Percentiles rank a stretch among this genome's conserved stretches.
These are phyloP conservation scores for Saxidomus purpurata DNA, from an alignment of 1,140 invertebrate genomes.

Conservation along the genomic window DNA sequence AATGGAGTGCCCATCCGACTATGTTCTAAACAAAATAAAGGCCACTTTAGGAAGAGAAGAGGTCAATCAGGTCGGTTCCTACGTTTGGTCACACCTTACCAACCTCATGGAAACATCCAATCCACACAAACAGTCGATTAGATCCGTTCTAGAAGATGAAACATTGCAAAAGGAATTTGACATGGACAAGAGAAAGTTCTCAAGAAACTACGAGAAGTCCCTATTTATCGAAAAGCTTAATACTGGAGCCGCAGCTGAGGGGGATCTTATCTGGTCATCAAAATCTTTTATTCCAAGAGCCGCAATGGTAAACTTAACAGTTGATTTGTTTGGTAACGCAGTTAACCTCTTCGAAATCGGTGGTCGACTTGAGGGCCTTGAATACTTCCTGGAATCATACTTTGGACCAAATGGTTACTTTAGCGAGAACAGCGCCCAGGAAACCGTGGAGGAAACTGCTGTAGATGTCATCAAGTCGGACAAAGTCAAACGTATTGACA, in stretches of 20 bases:
- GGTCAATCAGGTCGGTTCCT: constrained; percentile 98
- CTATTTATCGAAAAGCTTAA: constrained; percentile 82
- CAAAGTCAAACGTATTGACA: constrained; percentile 67
- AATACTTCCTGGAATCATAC: constrained; percentile 93
- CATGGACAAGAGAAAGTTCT: constrained; percentile 94
- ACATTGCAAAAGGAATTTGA: constrained; percentile 92
- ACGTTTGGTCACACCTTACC: constrained; percentile 96
- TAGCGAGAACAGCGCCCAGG: constrained; percentile 61
- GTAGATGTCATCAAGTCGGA: constrained; percentile 57
- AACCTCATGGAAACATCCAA: constrained; percentile 95
- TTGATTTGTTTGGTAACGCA: constrained; percentile 94
- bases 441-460: constrained; percentile 58
- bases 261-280: constrained; percentile 93
- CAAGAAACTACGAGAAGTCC: constrained; percentile 92
- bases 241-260: constrained; percentile 80
- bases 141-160: constrained; percentile 92
- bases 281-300: constrained; percentile 95
- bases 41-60: constrained; percentile 90
- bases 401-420: constrained; percentile 88
- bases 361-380: constrained; percentile 94
- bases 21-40: constrained; percentile 92
- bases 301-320: constrained; percentile 92
- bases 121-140: constrained; percentile 93
- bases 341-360: constrained; percentile 95
- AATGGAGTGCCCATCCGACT: constrained; percentile 95